phyloP scores from a whole-genome alignment of 2,113 vertebrate species.

The Pitta sordida region DNA sequence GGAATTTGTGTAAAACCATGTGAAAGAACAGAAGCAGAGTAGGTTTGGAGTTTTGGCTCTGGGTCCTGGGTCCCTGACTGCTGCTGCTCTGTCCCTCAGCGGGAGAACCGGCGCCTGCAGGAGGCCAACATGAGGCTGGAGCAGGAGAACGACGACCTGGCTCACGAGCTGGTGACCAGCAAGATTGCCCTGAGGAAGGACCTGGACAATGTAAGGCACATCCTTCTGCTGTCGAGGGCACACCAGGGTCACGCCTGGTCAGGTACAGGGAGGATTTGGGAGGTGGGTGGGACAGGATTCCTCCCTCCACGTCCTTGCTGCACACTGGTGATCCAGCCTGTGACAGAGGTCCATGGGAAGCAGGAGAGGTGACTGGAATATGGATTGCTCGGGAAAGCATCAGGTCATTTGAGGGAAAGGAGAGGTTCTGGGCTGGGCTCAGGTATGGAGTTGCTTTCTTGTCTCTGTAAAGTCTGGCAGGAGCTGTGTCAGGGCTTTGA shows the following conservation, averaged over 20 bases:
- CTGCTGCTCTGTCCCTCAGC: constrained; percentile 60
- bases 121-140: constrained; percentile 98
- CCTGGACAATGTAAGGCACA: constrained; percentile 88
- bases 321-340: background rate
- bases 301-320: background rate
- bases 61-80: background rate
- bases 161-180: constrained; percentile 97
- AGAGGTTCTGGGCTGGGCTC: background rate
- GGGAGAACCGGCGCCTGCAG: constrained; percentile 93
- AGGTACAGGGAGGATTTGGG: rapidly evolving
- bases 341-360: background rate
- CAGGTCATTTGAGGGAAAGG: background rate
- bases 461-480: background rate
- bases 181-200: constrained; percentile 97
- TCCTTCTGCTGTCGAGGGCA: background rate
- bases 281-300: background rate
- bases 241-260: background rate
- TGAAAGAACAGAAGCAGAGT: background rate
- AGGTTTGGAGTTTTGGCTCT: no score
- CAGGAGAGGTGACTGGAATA: background rate
- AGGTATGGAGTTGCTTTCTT: background rate
- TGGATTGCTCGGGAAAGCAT: background rate
- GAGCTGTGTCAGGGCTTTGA: background rate
- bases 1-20: background rate
- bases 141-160: constrained; percentile 98